phyloP scores from a whole-genome alignment of 2,797 vertebrate species.

The Adrianichthys oophorus region DNA sequence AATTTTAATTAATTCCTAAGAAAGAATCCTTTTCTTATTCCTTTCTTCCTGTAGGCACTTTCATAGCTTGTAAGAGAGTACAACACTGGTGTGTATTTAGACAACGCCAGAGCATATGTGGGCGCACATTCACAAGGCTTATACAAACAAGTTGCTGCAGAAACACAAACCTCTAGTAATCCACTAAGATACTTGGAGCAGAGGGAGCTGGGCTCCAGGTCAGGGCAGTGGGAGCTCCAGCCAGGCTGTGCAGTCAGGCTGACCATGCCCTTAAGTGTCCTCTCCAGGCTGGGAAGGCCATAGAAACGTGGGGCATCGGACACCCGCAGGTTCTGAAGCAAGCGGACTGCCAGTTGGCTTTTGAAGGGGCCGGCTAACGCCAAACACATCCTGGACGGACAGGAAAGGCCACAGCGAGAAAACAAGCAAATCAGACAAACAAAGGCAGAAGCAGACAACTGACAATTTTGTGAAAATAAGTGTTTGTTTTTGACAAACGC shows the following conservation, averaged over 20 bases:
- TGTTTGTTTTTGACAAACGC: conserved; percentile 3
- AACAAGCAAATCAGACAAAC: conserved; percentile 31
- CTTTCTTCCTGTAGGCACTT: conserved; percentile 39
- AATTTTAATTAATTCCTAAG: conserved; percentile 70
- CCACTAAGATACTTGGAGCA: conserved; percentile 90
- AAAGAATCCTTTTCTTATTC: conserved; percentile 45
- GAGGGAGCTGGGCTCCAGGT: conserved; percentile 77
- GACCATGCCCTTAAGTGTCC: conserved; percentile 88
- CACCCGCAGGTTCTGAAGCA: conserved; percentile 88
- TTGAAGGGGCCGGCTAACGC: conserved; percentile 83
- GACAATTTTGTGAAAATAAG: neutral
- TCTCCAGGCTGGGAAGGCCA: conserved; percentile 92
- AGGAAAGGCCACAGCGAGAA: conserved; percentile 29
- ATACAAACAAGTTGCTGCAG: conserved; percentile 4
- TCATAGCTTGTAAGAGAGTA: conserved; percentile 22
- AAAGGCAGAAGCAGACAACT: neutral
- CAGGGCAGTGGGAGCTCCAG: conserved; percentile 87
- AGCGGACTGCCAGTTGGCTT: conserved; percentile 87
- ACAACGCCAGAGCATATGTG: conserved; percentile 32
- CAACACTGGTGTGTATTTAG: conserved; percentile 21
- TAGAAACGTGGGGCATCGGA: conserved; percentile 94
- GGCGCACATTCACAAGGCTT: neutral
- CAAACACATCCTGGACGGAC: conserved; percentile 80
- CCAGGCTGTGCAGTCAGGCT: conserved; percentile 85
- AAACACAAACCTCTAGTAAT: conserved; percentile 85